Percentiles rank a stretch among this genome's conserved stretches.
Conservation (phyloP, 37 sponge, comb jelly and placozoan genomes). For the Axinella damicornis region DNA sequence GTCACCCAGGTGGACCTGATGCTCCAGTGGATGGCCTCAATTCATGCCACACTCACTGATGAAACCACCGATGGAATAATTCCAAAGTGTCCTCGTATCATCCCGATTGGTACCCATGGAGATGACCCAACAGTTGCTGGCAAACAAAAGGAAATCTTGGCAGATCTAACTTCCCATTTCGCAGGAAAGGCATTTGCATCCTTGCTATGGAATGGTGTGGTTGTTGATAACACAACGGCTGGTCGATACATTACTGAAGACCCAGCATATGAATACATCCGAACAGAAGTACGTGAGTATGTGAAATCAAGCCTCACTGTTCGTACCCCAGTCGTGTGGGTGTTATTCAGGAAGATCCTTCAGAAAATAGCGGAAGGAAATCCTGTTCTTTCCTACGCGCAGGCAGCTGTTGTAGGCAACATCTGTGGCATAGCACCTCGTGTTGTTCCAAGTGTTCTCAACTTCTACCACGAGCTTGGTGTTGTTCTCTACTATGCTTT, state of each 20-base stretch:
- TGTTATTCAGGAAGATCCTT: constrained; percentile 48
- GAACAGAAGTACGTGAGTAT: constrained; percentile 17
- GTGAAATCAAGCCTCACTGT: constrained; percentile 1
- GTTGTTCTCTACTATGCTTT: constrained; percentile 45
- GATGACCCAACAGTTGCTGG: constrained; percentile 17
- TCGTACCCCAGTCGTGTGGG: constrained; percentile 58
- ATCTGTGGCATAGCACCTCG: constrained; percentile 12
- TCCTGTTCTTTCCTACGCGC: background rate
- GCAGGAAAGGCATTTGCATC: constrained; percentile 24
- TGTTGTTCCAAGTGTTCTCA: constrained; percentile 44
- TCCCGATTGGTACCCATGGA: constrained; percentile 49
- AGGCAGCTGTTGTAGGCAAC: constrained; percentile 16
- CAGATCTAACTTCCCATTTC: background rate
- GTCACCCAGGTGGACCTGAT: constrained; percentile 19
- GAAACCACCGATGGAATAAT: too few relatives aligned
- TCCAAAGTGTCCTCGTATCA: constrained; percentile 28
- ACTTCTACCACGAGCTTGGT: constrained; percentile 68
- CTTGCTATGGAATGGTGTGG: background rate
- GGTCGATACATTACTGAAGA: constrained; percentile 60
- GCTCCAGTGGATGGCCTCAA: constrained; percentile 51
- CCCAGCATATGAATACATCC: constrained; percentile 9
- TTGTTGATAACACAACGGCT: constrained; percentile 70
- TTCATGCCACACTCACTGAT: constrained; percentile 17
- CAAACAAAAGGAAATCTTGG: background rate
- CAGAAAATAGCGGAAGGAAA: constrained; percentile 12